Evolutionary conservation across 2,888 invertebrate genomes (phyloP), one percentile per base, ranked within the genome.

Genomic region (Odontomyia ornata): DNA sequence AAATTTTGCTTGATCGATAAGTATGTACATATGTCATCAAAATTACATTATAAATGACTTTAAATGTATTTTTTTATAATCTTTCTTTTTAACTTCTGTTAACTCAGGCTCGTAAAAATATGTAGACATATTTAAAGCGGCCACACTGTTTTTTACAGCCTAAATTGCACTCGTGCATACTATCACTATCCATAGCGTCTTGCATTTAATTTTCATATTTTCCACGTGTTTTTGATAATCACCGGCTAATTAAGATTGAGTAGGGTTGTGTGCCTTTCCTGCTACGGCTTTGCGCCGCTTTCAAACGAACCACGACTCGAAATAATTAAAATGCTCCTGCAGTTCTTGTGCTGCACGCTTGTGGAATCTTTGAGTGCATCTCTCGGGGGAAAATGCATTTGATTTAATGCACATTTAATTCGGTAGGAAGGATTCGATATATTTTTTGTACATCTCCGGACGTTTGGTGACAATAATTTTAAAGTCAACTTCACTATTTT

Each of bases 201-300:
- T 72, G 72, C 52, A 60, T 57, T 57, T 57, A 73, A 73, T 73
- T 73, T 73, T 60, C 73, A 73, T 73, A 73, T 73, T 73, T 72
- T 75, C 84, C 86, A 86, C 85, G 85, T 86, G 86, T 85, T 86
- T 85, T 82, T 83, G 83, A 84, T 86, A 85, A 86, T 84, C 84
- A 85, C 83, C 80, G 80, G 82, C 82, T 83, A 83, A 84, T 81
- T 82, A 83, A 82, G 75, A 73, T 69, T 73, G 73, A 73, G 73
- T 73, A 25, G 73, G 60, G 73, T 60, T 60, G 43, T 18, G 27
- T 57, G 57, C 60, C 36, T 21, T 36, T 57, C 56, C 43, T 18
- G 27, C 71, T 25, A 52, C 11, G 47, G 36, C 71, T 67, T 36
- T 15, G 52, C 43, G 60, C 67, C 67, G 62, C 30, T 65, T 76